Base-by-base conservation (phyloP, 2,888 invertebrate species). In the Mythimna impura region DNA sequence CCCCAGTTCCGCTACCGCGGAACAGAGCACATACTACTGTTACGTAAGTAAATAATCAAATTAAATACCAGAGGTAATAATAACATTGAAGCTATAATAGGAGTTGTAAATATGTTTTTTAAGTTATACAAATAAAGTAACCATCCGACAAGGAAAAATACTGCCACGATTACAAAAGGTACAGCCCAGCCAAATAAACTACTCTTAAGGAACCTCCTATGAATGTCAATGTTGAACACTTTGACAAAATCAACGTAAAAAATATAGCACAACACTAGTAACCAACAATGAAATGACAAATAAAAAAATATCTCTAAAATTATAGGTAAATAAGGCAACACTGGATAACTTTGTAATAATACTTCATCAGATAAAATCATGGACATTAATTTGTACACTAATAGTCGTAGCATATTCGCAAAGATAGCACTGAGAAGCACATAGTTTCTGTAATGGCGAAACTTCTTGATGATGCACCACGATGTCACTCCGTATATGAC, bases 211-310 rank as follows among this genome's bases (percentile, higher is more conserved):
- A 6, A 64, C 14, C 64, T 50, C 34, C 50, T 50, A 52, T 14
- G 47, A 34, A 64, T 14, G 50, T n/a, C n/a, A n/a, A 50, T 1
- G 1, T 64, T 50, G 8, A 64, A 64, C 1, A 64, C 50, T 60
- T 67, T 67, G 0, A 67, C 67, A 60, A 71, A 57, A 66, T 66
- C 47, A 9, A 66, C 22, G 9, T 67, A 47, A n/a, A 43, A 70
- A 14, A 66, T 34, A 34, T 67, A 67, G 4, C 67, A 67, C 34
- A 67, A 22, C 47, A 67, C 58, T n/a, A 67, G 1, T 5, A 55
- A 60, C 58, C 67, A 67, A 17, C 34, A 17, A 34, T 67, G 6
- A 12, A 47, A 20, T 6, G 55, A 22, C 9, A 66, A 17, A 6
- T 2, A 4, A 54, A 25, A 20, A 10, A n/a, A 65, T 3, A 52